Base-by-base conservation (phyloP, 2,888 invertebrate genomes). In the Drosophila birchii region DNA sequence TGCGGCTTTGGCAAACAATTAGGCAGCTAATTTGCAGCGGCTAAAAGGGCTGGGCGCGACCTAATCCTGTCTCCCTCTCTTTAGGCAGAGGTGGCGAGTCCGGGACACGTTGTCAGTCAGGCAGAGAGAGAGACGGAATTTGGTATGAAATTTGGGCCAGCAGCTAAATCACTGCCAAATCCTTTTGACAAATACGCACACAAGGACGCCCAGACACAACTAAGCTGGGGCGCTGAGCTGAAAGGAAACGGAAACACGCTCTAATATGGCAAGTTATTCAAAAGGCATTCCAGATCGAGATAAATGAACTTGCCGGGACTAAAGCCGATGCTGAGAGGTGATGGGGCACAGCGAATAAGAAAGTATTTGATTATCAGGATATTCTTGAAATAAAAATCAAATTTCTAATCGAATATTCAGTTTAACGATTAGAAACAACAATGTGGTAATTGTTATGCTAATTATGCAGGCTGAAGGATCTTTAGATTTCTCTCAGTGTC, bases 1-100 rank as follows among this genome's bases (percentile, higher is more conserved):
- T 88, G 84, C 79, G 84, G 88, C 86, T 87, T 86, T 86, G 86
- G 86, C 86, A 89, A 86, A 89, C 86, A 86, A 86, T 86, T 86
- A 86, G 89, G 88, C 86, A 89, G 89, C 86, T 86, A 89, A 86
- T 86, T 86, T 89, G 79, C 82, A 82, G 64, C 47, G 63, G 55
- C 62, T 68, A 64, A 68, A 75, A 80, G 76, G 72, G 43, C 61
- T 64, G 39, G 69, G 61, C 73, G 72, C 63, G 76, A 77, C 80
- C 81, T 85, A 85, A 85, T 86, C 88, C 88, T 76, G 76, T 77
- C 80, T 58, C 43, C 20, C 23, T 11, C n/a, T 5, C 18, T 18
- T 18, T n/a, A 14, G 29, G 9, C 18, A n/a, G 66, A 39, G 26
- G 51, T 60, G 41, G 55, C 43, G 32, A 56, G 49, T 59, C 62